Evolutionary conservation across 2,797 vertebrate species (phyloP).

Genomic region (Naso thynnoides): DNA sequence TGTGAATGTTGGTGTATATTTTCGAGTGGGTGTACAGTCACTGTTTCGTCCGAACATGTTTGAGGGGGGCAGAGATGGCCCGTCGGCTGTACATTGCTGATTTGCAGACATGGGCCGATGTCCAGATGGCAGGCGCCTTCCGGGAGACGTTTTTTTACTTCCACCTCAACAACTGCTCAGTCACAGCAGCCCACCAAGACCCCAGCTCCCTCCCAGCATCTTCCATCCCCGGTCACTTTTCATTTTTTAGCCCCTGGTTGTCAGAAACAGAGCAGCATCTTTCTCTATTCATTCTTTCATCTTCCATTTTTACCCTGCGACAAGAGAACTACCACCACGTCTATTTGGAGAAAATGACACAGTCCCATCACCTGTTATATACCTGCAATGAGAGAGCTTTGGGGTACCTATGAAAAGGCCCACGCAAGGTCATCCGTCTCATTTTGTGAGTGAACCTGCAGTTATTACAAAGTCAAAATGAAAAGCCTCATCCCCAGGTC

Average conservation of each 20-base stretch:
- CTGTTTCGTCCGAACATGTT: constrained; percentile 26
- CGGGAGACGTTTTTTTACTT: constrained; percentile 64
- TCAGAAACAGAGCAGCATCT: neutral
- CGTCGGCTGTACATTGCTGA: constrained; percentile 53
- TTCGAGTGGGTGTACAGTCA: constrained; percentile 27
- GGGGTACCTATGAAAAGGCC: constrained; percentile 43
- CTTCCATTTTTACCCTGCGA: neutral
- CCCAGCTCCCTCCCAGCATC: constrained; percentile 21
- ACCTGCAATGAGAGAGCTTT: constrained; percentile 57
- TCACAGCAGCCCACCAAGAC: constrained; percentile 44
- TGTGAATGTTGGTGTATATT: constrained; percentile 52
- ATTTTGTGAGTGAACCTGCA: constrained; percentile 71
- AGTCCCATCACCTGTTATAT: constrained; percentile 59
- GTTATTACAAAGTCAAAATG: constrained; percentile 82
- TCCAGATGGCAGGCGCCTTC: constrained; percentile 73
- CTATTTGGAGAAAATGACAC: constrained; percentile 46
- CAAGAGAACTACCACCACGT: constrained; percentile 21
- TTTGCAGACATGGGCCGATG: constrained; percentile 60
- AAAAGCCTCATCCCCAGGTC: constrained; percentile 78
- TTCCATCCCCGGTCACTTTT: constrained; percentile 26
- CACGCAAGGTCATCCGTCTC: constrained; percentile 79
- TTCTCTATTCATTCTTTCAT: neutral
- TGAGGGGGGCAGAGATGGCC: constrained; percentile 27
- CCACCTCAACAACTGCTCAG: constrained; percentile 59
- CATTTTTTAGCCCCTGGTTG: neutral